These are phyloP conservation scores for Eupristina koningsbergeri DNA, from an alignment of 1,140 invertebrate species.

Conservation along the genomic window DNA sequence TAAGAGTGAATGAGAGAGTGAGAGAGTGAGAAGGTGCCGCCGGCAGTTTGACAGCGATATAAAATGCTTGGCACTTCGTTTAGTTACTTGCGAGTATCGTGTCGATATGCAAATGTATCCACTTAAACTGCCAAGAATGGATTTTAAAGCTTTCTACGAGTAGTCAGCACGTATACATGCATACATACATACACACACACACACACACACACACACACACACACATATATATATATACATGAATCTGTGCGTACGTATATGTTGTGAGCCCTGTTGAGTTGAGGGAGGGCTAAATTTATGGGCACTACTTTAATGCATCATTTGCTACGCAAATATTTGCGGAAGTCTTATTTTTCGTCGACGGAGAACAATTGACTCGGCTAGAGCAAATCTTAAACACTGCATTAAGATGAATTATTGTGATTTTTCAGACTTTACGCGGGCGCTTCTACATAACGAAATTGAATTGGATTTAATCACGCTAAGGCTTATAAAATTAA, in stretches of 20 bases:
- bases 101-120: slow-evolving; percentile 53
- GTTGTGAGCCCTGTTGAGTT: not conserved
- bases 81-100: slow-evolving; percentile 43
- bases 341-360: slow-evolving; percentile 45
- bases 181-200: too few relatives aligned
- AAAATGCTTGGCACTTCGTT: slow-evolving; percentile 52
- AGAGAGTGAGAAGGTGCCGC: not conserved
- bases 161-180: not conserved
- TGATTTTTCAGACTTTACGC: not conserved
- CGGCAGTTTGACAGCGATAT: slow-evolving; percentile 50
- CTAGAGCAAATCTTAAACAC: slow-evolving; percentile 30
- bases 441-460: not conserved
- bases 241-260: too few relatives aligned
- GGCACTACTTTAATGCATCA: slow-evolving; percentile 47
- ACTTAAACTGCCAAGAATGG: slow-evolving; percentile 50
- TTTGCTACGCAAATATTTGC: slow-evolving; percentile 48
- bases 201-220: too few relatives aligned
- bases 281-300: slow-evolving; percentile 40
- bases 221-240: too few relatives aligned
- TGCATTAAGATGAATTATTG: slow-evolving; percentile 21
- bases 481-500: too few relatives aligned
- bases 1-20: not conserved
- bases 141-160: slow-evolving; percentile 47
- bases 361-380: slow-evolving; percentile 39
- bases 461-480: not conserved